phyloP scores from a whole-genome alignment of 2,113 vertebrate species.

The Megalops atlanticus region DNA sequence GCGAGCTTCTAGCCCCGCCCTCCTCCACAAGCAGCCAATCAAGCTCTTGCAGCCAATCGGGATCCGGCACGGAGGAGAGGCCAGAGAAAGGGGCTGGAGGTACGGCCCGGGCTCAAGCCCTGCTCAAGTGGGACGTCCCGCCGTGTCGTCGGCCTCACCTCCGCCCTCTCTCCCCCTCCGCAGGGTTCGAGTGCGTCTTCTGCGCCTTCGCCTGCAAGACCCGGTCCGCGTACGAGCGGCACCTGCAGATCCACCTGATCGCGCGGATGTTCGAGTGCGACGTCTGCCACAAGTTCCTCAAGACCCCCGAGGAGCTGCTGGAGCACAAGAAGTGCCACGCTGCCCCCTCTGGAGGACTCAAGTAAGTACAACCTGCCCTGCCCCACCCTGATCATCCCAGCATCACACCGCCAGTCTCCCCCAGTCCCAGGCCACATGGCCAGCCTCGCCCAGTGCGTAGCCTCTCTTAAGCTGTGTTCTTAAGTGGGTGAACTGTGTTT shows the following conservation, averaged over 20 bases:
- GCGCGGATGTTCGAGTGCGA: conserved; percentile 99
- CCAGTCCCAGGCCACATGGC: neutral
- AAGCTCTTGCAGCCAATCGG: conserved; percentile 81
- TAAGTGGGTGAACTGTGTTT: conserved; percentile 12
- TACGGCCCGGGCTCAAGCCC: neutral
- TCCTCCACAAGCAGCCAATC: conserved; percentile 86
- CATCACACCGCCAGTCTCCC: conserved; percentile 6
- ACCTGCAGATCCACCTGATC: conserved; percentile 98
- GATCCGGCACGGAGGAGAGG: conserved; percentile 87
- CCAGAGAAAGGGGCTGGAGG: conserved; percentile 88
- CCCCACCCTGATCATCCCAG: conserved; percentile 41
- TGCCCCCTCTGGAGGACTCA: conserved; percentile 99
- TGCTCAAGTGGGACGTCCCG: neutral
- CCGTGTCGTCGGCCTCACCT: neutral
- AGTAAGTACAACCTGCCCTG: conserved; percentile 97
- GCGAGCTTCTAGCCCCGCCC: conserved; percentile 88
- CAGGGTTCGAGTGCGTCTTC: conserved; percentile 98
- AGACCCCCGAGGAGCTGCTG: conserved; percentile 97
- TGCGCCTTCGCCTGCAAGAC: conserved; percentile 99
- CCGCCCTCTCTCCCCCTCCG: conserved; percentile 26
- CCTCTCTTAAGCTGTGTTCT: neutral
- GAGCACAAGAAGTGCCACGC: conserved; percentile 99
- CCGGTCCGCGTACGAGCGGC: conserved; percentile 96
- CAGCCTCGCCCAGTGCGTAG: neutral
- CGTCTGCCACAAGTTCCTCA: conserved; percentile 99